Conservation (phyloP, 2,113 vertebrate genomes). For the Laterallus jamaicensis region DNA sequence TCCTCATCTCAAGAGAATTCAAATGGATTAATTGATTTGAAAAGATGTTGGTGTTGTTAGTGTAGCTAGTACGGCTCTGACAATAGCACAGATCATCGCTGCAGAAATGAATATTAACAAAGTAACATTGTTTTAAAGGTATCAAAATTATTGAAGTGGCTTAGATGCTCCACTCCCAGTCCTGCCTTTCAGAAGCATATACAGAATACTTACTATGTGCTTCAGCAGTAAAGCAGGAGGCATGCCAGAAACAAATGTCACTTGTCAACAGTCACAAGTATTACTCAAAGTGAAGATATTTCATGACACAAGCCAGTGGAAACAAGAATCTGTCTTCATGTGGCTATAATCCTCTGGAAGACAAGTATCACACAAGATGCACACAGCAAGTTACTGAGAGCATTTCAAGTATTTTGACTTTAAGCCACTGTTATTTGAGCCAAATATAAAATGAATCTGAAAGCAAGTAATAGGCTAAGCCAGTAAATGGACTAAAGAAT, state of each 20-base stretch:
- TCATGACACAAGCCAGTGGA: not conserved
- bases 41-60: not conserved
- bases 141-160: not conserved
- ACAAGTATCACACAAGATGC: not conserved
- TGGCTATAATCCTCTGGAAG: not conserved
- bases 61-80: not conserved
- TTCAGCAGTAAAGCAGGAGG: not conserved
- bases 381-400: not conserved
- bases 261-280: not conserved
- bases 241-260: not conserved
- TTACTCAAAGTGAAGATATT: not conserved
- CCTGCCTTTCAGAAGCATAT: not conserved
- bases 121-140: not conserved
- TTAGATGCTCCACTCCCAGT: not conserved
- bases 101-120: not conserved
- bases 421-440: not conserved
- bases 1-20: not conserved
- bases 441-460: slow-evolving; percentile 8
- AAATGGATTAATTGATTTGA: slow-evolving; percentile 6
- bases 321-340: not conserved
- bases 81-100: not conserved
- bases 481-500: not conserved
- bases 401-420: slow-evolving; percentile 19
- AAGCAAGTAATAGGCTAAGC: not conserved
- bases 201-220: not conserved